These are phyloP conservation scores for Tetrapedia diversipes DNA, from an alignment of 2,888 invertebrate species.

Conservation along the genomic window DNA sequence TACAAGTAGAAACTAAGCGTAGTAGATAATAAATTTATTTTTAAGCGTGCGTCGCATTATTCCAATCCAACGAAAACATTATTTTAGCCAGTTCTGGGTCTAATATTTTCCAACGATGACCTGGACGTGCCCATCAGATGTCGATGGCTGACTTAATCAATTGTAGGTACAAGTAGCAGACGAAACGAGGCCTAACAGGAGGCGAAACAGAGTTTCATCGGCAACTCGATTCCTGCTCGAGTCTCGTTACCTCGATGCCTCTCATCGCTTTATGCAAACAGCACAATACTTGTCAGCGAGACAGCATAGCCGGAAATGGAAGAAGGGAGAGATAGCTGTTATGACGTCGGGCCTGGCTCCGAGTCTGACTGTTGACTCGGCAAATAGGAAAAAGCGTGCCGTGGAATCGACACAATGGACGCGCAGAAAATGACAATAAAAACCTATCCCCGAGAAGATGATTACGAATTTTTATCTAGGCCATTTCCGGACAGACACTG, in stretches of 20 bases:
- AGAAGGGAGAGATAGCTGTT: conserved; percentile 66
- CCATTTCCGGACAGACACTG: background rate
- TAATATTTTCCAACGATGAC: too few relatives aligned
- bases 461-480: conserved; percentile 37
- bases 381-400: conserved; percentile 65
- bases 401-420: conserved; percentile 31
- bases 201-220: conserved; percentile 65
- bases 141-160: conserved; percentile 3
- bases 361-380: conserved; percentile 66
- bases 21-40: too few relatives aligned
- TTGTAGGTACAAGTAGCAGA: background rate
- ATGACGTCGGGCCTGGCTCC: conserved; percentile 54
- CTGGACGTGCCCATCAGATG: background rate
- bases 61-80: too few relatives aligned
- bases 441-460: conserved; percentile 43
- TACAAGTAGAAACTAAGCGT: too few relatives aligned
- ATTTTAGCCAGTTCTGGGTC: too few relatives aligned
- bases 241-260: conserved; percentile 68
- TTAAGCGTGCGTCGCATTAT: too few relatives aligned
- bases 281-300: conserved; percentile 72
- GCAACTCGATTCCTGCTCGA: conserved; percentile 61
- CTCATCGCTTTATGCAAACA: conserved; percentile 73
- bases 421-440: conserved; percentile 35
- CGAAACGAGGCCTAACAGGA: conserved; percentile 41
- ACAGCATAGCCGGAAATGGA: conserved; percentile 69